Evolutionary conservation across 2,888 invertebrate genomes (phyloP), one percentile per base, ranked within the genome.

Genomic region (Ochlodes sylvanus): DNA sequence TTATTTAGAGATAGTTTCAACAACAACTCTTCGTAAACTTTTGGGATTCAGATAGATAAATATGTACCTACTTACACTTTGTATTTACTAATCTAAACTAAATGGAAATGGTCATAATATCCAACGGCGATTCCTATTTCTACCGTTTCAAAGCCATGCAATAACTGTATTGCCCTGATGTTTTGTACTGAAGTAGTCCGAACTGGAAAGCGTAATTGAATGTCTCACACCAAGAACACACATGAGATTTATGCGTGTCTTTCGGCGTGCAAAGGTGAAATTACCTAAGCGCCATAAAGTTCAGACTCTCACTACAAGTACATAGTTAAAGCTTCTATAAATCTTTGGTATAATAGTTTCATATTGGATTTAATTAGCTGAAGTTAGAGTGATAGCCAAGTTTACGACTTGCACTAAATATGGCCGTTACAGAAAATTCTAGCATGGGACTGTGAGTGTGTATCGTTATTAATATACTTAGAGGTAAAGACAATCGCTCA

Each of bases 241-340:
- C 54, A 14, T 42, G 14, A 58, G 58, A 60, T 60, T 60, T 60
- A 60, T 47, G 44, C 44, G 12, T 42, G 21, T 17, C 54, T 32
- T 54, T 54, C 32, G 12, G 14, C n/a, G 7, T 15, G 44, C n/a
- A 60, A 60, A 60, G 44, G 32, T 58, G 27, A 27, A 60, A 60
- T 60, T 47, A 60, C 44, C 44, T 27, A 42, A 60, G 44, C 14
- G 32, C 32, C 15, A 10, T 60, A 60, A 60, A 44, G 27, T 60
- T 47, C 58, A 42, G 5, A 27, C 27, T 4, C 34, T 42, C 41
- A 41, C n/a, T 58, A 55, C 32, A 32, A 7, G 34, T 55, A 34
- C 34, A 34, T 55, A 34, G 55, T 55, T 55, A 32, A 34, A 10
- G 7, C 5, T 34, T 4, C 19, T n/a, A 50, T 15, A 55, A 34